Evolutionary conservation across 2,797 vertebrate genomes (phyloP), one percentile per base, ranked within the genome.

Genomic region (Oreortyx pictus): DNA sequence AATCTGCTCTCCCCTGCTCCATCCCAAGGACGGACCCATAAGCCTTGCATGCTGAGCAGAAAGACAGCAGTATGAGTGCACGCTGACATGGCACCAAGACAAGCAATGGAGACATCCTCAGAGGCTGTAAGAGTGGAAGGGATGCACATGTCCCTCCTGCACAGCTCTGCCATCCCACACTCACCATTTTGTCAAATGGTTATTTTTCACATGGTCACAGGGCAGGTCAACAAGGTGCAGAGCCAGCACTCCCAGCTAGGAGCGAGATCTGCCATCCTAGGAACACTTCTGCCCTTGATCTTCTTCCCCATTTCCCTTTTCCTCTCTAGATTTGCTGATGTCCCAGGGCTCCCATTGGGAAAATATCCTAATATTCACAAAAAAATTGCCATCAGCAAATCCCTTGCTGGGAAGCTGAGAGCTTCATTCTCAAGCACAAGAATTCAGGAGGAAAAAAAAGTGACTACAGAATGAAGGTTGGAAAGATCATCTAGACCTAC

Each of bases 11-110:
- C 37, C 20, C 33, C 70, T 43, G 33, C 46, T 73, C 49, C 4
- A 5, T 23, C 35, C 31, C 44, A 35, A 68, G 52, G 18, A 59
- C 31, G 43, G 31, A 71, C 25, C 25, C 59, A 43, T 0, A 59
- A 35, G 50, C 61, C 65, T 47, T 29, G 47, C 15, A 2, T 15
- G 17, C 31, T 0, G 11, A 27, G 31, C 43, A 73, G 46, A 41
- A 52, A 31, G 8, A 56, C 1, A 1, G 37, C 2, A 22, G n/a
- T 0, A 0, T 20, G 33, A 72, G 39, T 31, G 8, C 1, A 10
- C 14, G 24, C n/a, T 24, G 46, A 46, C 35, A 29, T n/a, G 35
- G 33, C 70, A 16, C 14, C 54, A 9, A 25, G 29, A 19, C 33
- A 39, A 60, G 41, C 11, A 25, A 35, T 16, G 37, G 31, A 57